Percentiles rank a stretch among this genome's conserved stretches.
Evolutionary conservation across 2,113 vertebrate genomes (phyloP).

Genomic region (Clarias gariepinus): DNA sequence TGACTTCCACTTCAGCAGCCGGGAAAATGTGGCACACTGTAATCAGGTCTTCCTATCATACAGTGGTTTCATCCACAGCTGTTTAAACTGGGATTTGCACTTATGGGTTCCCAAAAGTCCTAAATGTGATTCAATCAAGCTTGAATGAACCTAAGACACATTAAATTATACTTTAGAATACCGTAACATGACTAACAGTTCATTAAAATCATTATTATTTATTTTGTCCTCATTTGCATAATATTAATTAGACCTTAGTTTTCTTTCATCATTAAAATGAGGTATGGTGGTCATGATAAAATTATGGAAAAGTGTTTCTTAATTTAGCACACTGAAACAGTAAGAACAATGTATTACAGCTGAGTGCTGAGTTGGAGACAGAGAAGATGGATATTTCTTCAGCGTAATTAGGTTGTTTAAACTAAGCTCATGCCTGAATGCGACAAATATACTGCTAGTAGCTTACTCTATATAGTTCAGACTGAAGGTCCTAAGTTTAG

Average conservation of each 20-base stretch:
- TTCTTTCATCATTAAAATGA: constrained; percentile 4
- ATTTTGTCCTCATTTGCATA: not conserved
- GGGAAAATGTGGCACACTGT: constrained; percentile 24
- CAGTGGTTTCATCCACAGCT: not conserved
- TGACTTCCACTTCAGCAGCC: constrained; percentile 19
- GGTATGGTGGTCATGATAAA: not conserved
- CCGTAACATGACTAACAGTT: not conserved
- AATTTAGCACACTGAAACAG: not conserved
- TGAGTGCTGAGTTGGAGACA: constrained; percentile 6
- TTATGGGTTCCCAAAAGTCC: constrained; percentile 6
- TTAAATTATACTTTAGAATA: not conserved
- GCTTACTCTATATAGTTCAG: constrained; percentile 7
- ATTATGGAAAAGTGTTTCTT: not conserved
- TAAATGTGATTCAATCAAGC: not conserved
- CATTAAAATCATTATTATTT: not conserved
- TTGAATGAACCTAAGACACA: not conserved
- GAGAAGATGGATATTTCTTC: not conserved
- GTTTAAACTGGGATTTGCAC: constrained; percentile 10
- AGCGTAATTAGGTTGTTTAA: constrained; percentile 24
- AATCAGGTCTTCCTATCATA: constrained; percentile 25
- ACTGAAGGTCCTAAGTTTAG: constrained; percentile 15
- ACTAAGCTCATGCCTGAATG: not conserved
- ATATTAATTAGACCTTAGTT: not conserved
- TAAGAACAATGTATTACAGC: not conserved
- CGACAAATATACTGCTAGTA: not conserved